Evolutionary conservation across 2,888 invertebrate species (phyloP), one percentile per base, ranked within the genome.

Genomic region (Hydrotaea diabolus): DNA sequence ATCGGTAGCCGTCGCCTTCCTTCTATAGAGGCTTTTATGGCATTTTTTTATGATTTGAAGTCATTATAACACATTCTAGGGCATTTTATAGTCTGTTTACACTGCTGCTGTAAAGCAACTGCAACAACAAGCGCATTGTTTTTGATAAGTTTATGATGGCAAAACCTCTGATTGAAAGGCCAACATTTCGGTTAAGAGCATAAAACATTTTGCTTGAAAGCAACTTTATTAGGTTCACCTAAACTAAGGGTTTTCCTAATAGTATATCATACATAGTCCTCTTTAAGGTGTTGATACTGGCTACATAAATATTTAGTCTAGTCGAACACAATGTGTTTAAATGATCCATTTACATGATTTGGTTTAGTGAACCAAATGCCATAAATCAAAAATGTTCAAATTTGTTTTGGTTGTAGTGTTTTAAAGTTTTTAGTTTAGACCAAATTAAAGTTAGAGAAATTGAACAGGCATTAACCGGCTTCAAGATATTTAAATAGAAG

Each of bases 221-320:
- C 64, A 55, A 73, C 26, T 71, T 73, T 66, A 53, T 66, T 59
- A 46, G 82, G 81, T 79, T 82, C 76, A 81, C 81, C 84, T 81
- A 72, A 78, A 5, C 77, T 57, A 77, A 72, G 17, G 13, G 57
- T 64, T 5, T 64, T 21, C 53, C 43, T 66, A 13, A 11, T 26
- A 26, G 8, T 59, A 59, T 59, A 59, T 59, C 59, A 59, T 59
- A 26, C 2, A 59, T 15, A 4, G n/a, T n/a, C n/a, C n/a, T n/a
- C n/a, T 9, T 57, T 4, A 21, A 21, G 1, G 9, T 57, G 57
- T 21, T 57, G 57, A 21, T 19, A 13, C 21, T 21, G 23, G 13
- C 2, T 59, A 26, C 59, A 26, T 64, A 66, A 39, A 43, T 39
- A 66, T 66, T 66, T 66, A 64, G 8, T 17, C 2, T 66, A 66